Percentiles rank a stretch among this genome's conserved stretches.
Conservation (phyloP, 2,797 vertebrate species). For the Morus bassanus region DNA sequence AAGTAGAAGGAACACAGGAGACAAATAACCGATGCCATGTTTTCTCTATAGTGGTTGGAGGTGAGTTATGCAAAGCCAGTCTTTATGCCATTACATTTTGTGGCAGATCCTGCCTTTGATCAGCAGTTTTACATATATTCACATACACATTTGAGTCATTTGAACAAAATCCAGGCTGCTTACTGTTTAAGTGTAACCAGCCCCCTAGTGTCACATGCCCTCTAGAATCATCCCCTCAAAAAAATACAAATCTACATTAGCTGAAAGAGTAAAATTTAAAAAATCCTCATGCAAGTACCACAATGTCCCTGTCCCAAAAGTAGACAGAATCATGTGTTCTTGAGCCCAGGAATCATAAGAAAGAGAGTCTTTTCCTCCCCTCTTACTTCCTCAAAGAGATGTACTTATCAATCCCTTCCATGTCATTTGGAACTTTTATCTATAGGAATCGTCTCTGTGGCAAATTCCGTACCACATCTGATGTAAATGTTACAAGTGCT, state of each 20-base stretch:
- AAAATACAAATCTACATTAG: not conserved
- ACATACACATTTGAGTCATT: not conserved
- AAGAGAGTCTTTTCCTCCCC: not conserved
- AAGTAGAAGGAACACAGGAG: not conserved
- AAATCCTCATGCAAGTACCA: not conserved
- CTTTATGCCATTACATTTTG: not conserved
- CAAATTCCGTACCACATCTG: not conserved
- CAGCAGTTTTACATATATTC: not conserved
- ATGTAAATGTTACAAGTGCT: rapidly evolving
- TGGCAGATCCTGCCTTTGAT: not conserved
- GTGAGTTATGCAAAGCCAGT: not conserved
- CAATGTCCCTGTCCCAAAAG: not conserved
- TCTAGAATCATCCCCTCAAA: not conserved
- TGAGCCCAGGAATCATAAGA: rapidly evolving
- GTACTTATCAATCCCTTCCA: not conserved
- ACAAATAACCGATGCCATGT: rapidly evolving
- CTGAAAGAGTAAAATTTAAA: not conserved
- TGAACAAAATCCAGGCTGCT: not conserved
- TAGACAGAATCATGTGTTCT: not conserved
- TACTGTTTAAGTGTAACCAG: not conserved
- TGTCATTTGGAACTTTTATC: not conserved
- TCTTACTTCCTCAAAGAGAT: too few relatives aligned
- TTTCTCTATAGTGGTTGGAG: not conserved
- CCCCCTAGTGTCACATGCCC: not conserved
- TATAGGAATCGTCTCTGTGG: rapidly evolving